Conservation (phyloP, 2,888 invertebrate genomes). For the Pollenia amentaria region DNA sequence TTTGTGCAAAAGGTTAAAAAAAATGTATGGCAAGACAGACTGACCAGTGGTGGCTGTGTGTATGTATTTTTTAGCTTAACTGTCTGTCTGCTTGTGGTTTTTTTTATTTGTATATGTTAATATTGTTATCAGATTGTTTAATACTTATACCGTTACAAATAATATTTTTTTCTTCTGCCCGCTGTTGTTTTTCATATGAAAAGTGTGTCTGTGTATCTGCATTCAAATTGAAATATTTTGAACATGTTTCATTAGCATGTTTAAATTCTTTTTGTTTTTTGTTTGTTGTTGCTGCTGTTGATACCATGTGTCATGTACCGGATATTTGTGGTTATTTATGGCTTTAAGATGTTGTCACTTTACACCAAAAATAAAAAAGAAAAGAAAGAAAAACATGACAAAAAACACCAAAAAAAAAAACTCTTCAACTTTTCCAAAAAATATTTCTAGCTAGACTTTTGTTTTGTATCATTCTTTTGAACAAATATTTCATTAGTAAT, state of each 20-base stretch:
- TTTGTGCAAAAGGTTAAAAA: constrained; percentile 10
- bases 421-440: neutral
- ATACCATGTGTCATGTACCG: constrained; percentile 82
- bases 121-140: constrained; percentile 67
- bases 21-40: constrained; percentile 8
- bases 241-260: constrained; percentile 71
- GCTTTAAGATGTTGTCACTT: constrained; percentile 73
- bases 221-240: constrained; percentile 59
- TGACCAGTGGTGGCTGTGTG: neutral
- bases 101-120: constrained; percentile 57
- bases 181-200: no score
- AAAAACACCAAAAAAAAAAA: constrained; percentile 7
- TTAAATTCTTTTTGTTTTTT: constrained; percentile 61
- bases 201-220: constrained; percentile 28
- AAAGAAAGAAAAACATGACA: neutral
- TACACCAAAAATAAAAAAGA: constrained; percentile 28
- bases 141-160: constrained; percentile 1
- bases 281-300: constrained; percentile 78
- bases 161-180: neutral
- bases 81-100: constrained; percentile 14
- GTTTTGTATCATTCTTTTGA: constrained; percentile 28
- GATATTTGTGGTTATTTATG: constrained; percentile 83
- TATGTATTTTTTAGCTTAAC: neutral
- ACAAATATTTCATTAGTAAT: constrained; percentile 71
- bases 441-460: constrained; percentile 11